Percentiles rank a stretch among this genome's conserved stretches.
phyloP scores from a whole-genome alignment of 2,113 vertebrate species.

The Amblyornis subalaris region DNA sequence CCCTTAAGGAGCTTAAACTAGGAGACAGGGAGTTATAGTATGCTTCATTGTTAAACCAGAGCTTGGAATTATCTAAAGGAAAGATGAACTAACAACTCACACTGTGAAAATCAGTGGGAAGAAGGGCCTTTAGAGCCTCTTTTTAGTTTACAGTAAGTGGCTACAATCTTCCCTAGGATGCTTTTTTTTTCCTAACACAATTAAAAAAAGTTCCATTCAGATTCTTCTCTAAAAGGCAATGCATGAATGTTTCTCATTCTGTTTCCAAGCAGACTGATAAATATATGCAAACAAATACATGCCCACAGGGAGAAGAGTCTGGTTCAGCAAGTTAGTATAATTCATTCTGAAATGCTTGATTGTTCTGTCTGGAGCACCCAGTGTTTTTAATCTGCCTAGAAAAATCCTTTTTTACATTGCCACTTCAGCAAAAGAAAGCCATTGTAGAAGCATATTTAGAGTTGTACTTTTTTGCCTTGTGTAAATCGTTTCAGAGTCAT shows the following conservation, averaged over 20 bases:
- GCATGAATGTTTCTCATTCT: conserved; percentile 54
- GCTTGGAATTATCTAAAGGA: not conserved
- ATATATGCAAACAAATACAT: conserved; percentile 62
- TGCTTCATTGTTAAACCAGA: not conserved
- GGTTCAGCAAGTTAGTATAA: conserved; percentile 52
- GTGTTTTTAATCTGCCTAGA: not conserved
- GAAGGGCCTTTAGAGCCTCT: not conserved
- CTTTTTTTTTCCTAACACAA: conserved; percentile 11
- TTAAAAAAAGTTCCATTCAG: conserved; percentile 36
- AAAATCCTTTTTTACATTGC: not conserved
- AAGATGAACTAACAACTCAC: conserved; percentile 11
- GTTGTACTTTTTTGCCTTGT: not conserved
- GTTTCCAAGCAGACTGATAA: conserved; percentile 70
- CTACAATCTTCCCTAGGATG: conserved; percentile 54
- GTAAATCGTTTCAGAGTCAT: not conserved
- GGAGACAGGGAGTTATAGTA: not conserved
- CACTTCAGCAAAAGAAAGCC: not conserved
- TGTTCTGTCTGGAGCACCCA: not conserved
- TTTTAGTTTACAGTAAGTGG: conserved; percentile 52
- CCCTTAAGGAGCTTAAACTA: not conserved
- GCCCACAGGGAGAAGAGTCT: conserved; percentile 48
- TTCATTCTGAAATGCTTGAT: not conserved
- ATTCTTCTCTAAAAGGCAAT: conserved; percentile 64
- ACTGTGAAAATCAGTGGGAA: not conserved
- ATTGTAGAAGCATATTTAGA: not conserved